Percentiles rank a stretch among this genome's conserved stretches.
Conservation (phyloP, 92 coral and sea anemone species). For the Palythoa heliodiscus region DNA sequence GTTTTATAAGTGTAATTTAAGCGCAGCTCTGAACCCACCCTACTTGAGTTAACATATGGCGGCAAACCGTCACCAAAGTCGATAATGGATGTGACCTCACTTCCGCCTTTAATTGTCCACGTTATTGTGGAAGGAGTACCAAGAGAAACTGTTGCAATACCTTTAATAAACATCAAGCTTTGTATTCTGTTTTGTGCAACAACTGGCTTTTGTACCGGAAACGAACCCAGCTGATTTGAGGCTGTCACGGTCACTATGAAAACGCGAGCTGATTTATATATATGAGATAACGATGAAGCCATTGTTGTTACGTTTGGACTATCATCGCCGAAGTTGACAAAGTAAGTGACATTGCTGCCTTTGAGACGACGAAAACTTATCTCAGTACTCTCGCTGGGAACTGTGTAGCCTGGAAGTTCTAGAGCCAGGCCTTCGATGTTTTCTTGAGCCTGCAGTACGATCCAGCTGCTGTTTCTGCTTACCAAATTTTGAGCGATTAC, state of each 20-base stretch:
- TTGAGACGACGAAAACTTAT: slow-evolving; percentile 41
- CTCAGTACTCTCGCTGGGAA: slow-evolving; percentile 45
- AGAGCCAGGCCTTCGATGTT: slow-evolving; percentile 68
- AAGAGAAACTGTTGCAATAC: slow-evolving; percentile 25
- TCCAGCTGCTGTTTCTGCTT: slow-evolving; percentile 57
- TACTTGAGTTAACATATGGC: neutral
- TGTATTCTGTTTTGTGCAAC: slow-evolving; percentile 61
- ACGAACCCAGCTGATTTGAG: slow-evolving; percentile 60
- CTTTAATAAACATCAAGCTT: slow-evolving; percentile 50
- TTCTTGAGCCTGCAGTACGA: slow-evolving; percentile 66
- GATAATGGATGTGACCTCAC: slow-evolving; percentile 65
- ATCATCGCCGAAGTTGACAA: slow-evolving; percentile 63
- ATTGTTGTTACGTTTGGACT: slow-evolving; percentile 57
- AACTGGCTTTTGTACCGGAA: slow-evolving; percentile 36
- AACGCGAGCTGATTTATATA: slow-evolving; percentile 34
- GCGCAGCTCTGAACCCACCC: slow-evolving; percentile 42
- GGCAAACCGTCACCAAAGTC: slow-evolving; percentile 61
- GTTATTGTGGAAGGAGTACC: slow-evolving; percentile 35
- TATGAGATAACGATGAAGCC: slow-evolving; percentile 34
- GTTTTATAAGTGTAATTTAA: slow-evolving; percentile 49
- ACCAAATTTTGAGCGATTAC: slow-evolving; percentile 70
- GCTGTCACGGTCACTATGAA: slow-evolving; percentile 58
- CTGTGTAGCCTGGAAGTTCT: slow-evolving; percentile 44
- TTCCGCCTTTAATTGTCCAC: slow-evolving; percentile 77
- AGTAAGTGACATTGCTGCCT: slow-evolving; percentile 76